A percentile compares a stretch with the other conserved stretches of the same genome.
phyloP scores from a whole-genome alignment of 2,113 vertebrate species.

The Stegastes partitus region DNA sequence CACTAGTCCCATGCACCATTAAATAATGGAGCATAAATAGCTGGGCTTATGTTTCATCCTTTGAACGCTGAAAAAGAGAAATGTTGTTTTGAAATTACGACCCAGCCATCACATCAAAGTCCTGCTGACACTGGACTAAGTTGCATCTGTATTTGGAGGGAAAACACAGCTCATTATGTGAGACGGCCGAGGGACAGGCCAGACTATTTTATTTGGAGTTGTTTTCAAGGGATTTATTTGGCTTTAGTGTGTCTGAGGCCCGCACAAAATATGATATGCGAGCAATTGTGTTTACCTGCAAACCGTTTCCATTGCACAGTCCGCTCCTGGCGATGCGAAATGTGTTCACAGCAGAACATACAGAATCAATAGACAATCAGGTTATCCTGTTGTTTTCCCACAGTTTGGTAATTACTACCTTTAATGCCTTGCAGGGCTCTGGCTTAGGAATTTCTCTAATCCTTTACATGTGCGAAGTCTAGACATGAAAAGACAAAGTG shows the following conservation, averaged over 20 bases:
- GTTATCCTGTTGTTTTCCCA: constrained; percentile 61
- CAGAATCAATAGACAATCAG: constrained; percentile 75
- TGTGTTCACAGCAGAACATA: constrained; percentile 52
- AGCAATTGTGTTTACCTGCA: constrained; percentile 11
- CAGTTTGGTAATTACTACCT: constrained; percentile 65
- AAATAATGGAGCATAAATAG: constrained; percentile 62
- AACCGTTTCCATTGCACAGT: neutral
- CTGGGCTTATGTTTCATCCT: constrained; percentile 46
- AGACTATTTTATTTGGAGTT: neutral
- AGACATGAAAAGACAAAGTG: constrained; percentile 1
- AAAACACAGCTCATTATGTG: constrained; percentile 24
- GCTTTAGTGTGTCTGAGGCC: neutral
- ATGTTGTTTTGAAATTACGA: constrained; percentile 44
- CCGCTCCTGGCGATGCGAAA: constrained; percentile 16
- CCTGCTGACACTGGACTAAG: neutral
- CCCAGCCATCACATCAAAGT: constrained; percentile 50
- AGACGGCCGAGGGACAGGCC: neutral
- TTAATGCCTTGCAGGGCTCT: constrained; percentile 40
- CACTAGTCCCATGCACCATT: constrained; percentile 24
- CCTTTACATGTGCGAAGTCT: constrained; percentile 4
- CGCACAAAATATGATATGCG: neutral
- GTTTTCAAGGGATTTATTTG: constrained; percentile 4
- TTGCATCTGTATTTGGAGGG: neutral
- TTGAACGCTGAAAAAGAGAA: constrained; percentile 15
- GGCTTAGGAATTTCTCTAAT: constrained; percentile 28